Conservation (phyloP, 2,888 invertebrate genomes). For the Mechanitis messenoides region DNA sequence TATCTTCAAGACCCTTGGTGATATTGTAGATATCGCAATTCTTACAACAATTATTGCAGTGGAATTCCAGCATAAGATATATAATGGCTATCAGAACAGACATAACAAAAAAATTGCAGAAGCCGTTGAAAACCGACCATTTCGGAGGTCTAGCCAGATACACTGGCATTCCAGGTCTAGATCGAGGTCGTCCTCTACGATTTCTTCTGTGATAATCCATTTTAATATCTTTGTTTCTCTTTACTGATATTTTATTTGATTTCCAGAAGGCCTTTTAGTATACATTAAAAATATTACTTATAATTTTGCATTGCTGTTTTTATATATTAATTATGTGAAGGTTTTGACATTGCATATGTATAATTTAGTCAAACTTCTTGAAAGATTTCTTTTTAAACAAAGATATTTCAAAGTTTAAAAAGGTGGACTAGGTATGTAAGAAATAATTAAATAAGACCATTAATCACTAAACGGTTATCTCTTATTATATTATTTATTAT, state of each 20-base stretch:
- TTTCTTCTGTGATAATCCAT: constrained; percentile 51
- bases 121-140: constrained; percentile 35
- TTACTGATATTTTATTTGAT: background rate
- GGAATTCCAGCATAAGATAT: constrained; percentile 54
- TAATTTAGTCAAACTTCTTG: constrained; percentile 1
- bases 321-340: background rate
- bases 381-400: background rate
- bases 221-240: constrained; percentile 17
- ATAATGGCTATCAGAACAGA: constrained; percentile 46
- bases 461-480: too few relatives aligned
- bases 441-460: too few relatives aligned
- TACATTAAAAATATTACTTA: constrained; percentile 16
- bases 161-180: constrained; percentile 12
- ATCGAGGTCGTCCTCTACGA: constrained; percentile 41
- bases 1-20: constrained; percentile 48
- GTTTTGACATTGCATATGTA: background rate
- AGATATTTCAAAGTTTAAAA: background rate
- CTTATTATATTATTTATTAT: too few relatives aligned
- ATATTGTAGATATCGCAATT: constrained; percentile 45
- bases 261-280: background rate
- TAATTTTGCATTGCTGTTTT: background rate
- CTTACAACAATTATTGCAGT: constrained; percentile 45
- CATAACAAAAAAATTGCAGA: constrained; percentile 48
- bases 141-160: constrained; percentile 28
- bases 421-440: background rate